Base-by-base conservation (phyloP, 53 echinoderm and acorn worm species). In the Apostichopus leukothele region DNA sequence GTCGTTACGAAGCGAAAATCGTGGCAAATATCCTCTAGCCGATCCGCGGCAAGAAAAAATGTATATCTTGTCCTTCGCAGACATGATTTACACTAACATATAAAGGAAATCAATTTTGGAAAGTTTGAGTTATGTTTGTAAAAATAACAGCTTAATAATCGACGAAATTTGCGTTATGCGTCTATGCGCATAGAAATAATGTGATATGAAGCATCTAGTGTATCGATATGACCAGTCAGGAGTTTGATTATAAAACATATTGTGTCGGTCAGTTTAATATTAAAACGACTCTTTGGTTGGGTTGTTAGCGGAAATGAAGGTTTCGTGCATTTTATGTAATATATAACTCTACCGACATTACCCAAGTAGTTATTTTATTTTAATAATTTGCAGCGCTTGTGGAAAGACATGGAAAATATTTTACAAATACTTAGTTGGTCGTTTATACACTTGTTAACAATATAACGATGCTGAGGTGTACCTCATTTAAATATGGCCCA, bases 91-190 rank as follows among this genome's bases (percentile, higher is more conserved):
- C 60, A 54, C 55, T 25, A 81, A 7, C 22, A 81, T 54, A 81
- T 55, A 81, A 81, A 55, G 81, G 81, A 81, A 81, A 81, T 81
- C 81, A 81, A 81, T 81, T 81, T 81, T 81, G 55, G 55, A 81
- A 81, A 81, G 55, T 81, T 59, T 81, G 81, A 81, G 81, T 81
- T 81, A 81, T 81, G 81, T 81, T 81, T 81, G 81, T 81, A 81
- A 81, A 81, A 81, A 81, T 81, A 81, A 81, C 81, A 81, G 81
- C 81, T 81, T 81, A 81, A 81, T 81, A 81, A 81, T 81, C 81
- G 55, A n/a, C 81, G 81, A 81, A 81, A 81, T 81, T 81, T 81
- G 81, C 81, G 81, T 81, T 81, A 53, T 81, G 81, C 81, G 81
- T 81, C 57, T 81, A 81, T 81, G 81, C 81, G 81, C 81, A 81